Conservation (phyloP, 2,113 vertebrate genomes). For the Aviceda subcristata region DNA sequence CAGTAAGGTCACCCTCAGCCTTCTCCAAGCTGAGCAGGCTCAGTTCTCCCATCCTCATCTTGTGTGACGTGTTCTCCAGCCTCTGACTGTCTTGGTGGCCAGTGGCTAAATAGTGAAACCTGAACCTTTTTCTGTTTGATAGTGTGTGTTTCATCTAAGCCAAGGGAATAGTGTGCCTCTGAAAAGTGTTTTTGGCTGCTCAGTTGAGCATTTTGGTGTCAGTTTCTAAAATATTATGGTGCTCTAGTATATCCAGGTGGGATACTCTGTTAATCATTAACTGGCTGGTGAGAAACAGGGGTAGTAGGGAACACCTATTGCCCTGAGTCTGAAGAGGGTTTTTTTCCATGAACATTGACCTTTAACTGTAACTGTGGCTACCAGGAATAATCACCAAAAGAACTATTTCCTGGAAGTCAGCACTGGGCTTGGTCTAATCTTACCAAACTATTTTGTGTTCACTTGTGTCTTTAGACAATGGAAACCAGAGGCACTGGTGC, state of each 20-base stretch:
- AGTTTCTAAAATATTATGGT: not conserved
- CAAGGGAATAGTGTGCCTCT: not conserved
- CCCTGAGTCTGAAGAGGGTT: not conserved
- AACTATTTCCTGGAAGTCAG: not conserved
- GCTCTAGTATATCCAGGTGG: not conserved
- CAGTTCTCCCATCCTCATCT: not conserved
- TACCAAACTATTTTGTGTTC: not conserved
- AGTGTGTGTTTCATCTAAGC: not conserved
- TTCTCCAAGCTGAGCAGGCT: not conserved
- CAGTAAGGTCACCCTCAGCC: not conserved
- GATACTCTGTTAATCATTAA: not conserved
- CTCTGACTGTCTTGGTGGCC: not conserved
- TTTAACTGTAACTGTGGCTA: not conserved
- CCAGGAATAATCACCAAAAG: not conserved
- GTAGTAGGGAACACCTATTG: not conserved
- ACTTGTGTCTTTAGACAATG: not conserved
- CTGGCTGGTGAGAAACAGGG: not conserved
- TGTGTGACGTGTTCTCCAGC: fast-evolving
- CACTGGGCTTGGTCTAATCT: not conserved
- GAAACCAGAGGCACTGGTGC: not conserved
- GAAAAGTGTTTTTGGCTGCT: not conserved
- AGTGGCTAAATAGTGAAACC: not conserved
- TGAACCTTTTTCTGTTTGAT: not conserved
- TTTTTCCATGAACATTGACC: not conserved
- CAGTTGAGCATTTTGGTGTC: not conserved